Evolutionary conservation across 2,888 invertebrate species (phyloP), one percentile per base, ranked within the genome.

Genomic region (Dolichomitus sp.): DNA sequence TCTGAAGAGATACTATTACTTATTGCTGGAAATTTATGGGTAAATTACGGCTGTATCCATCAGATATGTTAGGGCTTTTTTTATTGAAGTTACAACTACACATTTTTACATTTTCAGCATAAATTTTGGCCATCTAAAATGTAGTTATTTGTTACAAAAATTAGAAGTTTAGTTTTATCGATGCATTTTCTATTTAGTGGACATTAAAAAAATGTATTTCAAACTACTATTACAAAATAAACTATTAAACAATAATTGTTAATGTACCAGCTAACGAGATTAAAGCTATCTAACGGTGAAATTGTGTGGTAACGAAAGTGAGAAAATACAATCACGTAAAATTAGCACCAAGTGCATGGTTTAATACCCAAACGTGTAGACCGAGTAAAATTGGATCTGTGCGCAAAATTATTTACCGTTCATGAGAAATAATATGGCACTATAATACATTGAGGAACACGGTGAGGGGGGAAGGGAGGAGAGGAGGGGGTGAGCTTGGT

Each of bases 351-450:
- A 74, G 57, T 59, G 59, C 69, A 74, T 27, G 73, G 61, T 77
- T 74, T 74, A 82, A 72, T 78, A 74, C 57, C 66, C 37, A 61
- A 76, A 79, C 75, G 66, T 80, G 79, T 72, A 48, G 75, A 59
- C 65, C 68, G 40, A 80, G 61, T 54, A 72, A 83, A 83, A 76
- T 83, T 83, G 75, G 83, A 68, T 83, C 23, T 75, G 78, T 54
- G 59, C 45, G 19, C 59, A 72, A 66, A 83, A 80, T 83, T 80
- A 83, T 83, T 83, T 83, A 72, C 79, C 83, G 75, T 68, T 65
- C 76, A 72, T 72, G 79, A 79, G 70, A 83, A 79, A 80, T 75
- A 80, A 83, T 83, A 83, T 52, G 68, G 66, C 40, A 50, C 48
- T 75, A 59, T 73, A 50, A 37, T 50, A 69, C 48, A 42, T 42